Conservation (phyloP, 1,140 invertebrate species). For the Pachyrhynchus sulphureomaculatus region DNA sequence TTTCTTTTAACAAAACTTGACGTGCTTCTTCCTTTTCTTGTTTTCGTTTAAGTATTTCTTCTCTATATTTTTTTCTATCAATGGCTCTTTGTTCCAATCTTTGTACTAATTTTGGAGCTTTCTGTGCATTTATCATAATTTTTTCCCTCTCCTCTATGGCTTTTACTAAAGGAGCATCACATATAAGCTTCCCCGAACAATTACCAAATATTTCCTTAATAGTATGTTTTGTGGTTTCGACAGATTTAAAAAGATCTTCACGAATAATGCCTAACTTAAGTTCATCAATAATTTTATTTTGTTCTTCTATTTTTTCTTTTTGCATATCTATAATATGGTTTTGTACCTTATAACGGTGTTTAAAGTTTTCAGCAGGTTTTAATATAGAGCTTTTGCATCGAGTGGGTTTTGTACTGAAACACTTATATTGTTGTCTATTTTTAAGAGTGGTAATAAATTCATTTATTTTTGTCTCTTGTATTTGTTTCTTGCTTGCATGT, state of each 20-base stretch:
- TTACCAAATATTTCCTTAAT: slow-evolving; percentile 59
- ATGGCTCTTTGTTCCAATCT: slow-evolving; percentile 64
- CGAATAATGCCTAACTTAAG: slow-evolving; percentile 63
- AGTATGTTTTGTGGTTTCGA: slow-evolving; percentile 58
- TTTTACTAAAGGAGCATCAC: slow-evolving; percentile 33
- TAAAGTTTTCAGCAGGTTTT: slow-evolving; percentile 2
- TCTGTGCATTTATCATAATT: slow-evolving; percentile 47
- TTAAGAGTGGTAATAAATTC: slow-evolving; percentile 29
- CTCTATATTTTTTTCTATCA: slow-evolving; percentile 60
- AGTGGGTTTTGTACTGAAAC: background rate
- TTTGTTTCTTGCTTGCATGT: background rate
- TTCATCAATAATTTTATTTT: slow-evolving; percentile 63
- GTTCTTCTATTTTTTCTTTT: slow-evolving; percentile 62
- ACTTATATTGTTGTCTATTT: slow-evolving; percentile 1
- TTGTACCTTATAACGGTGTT: slow-evolving; percentile 60
- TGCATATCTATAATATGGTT: slow-evolving; percentile 64
- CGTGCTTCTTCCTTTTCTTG: slow-evolving; percentile 61
- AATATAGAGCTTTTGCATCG: background rate
- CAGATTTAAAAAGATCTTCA: slow-evolving; percentile 58
- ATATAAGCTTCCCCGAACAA: slow-evolving; percentile 55
- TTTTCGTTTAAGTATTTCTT: slow-evolving; percentile 61
- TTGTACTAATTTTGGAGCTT: slow-evolving; percentile 62
- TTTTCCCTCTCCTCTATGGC: slow-evolving; percentile 58
- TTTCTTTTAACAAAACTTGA: slow-evolving; percentile 56
- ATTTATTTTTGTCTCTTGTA: slow-evolving; percentile 28